A percentile compares a stretch with the other conserved stretches of the same genome.
Conservation (phyloP, 2,888 invertebrate species). For the Meteorus colon region DNA sequence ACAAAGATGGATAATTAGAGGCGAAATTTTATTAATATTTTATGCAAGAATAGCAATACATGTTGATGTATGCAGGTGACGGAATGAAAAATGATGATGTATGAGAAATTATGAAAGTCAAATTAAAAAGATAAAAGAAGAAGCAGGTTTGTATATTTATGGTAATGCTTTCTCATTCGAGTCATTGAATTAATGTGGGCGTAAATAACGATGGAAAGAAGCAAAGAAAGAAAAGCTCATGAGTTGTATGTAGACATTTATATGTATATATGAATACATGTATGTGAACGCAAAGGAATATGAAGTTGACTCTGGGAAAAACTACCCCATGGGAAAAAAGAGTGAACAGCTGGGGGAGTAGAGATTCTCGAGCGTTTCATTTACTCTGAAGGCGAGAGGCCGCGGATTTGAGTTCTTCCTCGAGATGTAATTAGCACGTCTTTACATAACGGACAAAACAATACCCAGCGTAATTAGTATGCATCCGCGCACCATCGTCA, state of each 20-base stretch:
- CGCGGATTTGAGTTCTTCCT: constrained; percentile 59
- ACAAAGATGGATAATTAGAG: background rate
- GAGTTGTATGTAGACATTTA: constrained; percentile 26
- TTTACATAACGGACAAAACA: constrained; percentile 64
- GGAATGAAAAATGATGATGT: background rate
- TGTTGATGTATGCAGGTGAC: background rate
- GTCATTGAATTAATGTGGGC: constrained; percentile 20
- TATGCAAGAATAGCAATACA: background rate
- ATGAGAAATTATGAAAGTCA: background rate
- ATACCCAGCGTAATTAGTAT: constrained; percentile 68
- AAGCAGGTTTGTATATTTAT: background rate
- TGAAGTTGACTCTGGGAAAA: constrained; percentile 24
- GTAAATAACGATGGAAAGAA: constrained; percentile 34
- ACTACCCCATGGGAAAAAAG: constrained; percentile 26
- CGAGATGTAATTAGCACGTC: constrained; percentile 71
- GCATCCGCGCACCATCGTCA: constrained; percentile 50
- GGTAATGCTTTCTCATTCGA: constrained; percentile 15
- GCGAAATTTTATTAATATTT: background rate
- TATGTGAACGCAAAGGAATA: constrained; percentile 16
- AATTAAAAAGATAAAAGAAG: background rate
- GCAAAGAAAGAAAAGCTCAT: constrained; percentile 34
- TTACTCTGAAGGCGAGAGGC: constrained; percentile 50
- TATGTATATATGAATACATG: background rate
- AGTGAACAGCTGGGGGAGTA: background rate
- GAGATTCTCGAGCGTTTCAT: constrained; percentile 48